Base-by-base conservation (phyloP, 2,113 vertebrate genomes). In the Chloroceryle aenea region DNA sequence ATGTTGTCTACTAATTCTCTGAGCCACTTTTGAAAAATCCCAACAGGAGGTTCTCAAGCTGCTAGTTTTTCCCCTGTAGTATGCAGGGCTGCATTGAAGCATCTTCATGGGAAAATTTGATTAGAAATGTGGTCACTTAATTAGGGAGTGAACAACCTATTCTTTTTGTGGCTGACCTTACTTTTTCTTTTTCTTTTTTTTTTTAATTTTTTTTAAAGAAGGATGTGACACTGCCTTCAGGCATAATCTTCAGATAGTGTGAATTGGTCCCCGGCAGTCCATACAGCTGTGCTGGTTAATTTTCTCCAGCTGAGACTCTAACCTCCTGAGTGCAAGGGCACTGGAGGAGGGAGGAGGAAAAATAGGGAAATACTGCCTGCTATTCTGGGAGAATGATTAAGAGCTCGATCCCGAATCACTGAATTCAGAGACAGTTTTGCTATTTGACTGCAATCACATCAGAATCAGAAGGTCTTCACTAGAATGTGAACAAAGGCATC, bases 291-390 rank as follows among this genome's bases (percentile, higher is more conserved):
- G 26, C 36, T 83, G 23, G 43, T 84, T 95, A 81, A 85, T 83
- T 90, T 96, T 89, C 19, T 86, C 42, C 40, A 47, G 63, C 32
- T 74, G 55, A 94, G 34, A 50, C 15, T 71, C 30, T 87, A 40
- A 58, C 17, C 34, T 66, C 15, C 23, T 9, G 72, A 64, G 19
- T 23, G 12, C 9, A 76, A 83, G 25, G 42, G 15, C 36, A 26
- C 21, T 63, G 9, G 9, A 0, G 4, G 6, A 6, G 2, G 11
- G 25, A 30, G 12, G 3, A 19, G 10, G 10, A 5, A n/a, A n/a
- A n/a, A n/a, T 23, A 50, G 50, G 50, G 50, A 27, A 69, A 61
- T 68, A 25, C 10, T 82, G 55, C 4, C 32, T 87, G 10, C 15
- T 76, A 7, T 77, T 94, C 71, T 80, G 47, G 30, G 55, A 93